Evolutionary conservation across 1,140 invertebrate genomes (phyloP), one percentile per base, ranked within the genome.

Genomic region (Heliothis subflexa): DNA sequence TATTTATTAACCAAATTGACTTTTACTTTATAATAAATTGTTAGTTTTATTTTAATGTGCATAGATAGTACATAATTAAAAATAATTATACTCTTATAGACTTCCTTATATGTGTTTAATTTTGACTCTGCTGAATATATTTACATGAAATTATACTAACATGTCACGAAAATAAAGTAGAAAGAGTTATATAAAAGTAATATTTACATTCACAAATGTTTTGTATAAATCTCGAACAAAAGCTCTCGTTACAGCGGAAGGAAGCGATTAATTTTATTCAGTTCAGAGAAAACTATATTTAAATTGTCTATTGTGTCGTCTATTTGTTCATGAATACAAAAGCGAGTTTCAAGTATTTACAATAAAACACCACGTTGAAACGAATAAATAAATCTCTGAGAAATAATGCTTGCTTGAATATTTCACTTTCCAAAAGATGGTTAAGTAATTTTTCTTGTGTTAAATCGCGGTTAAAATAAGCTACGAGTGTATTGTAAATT

Each of bases 361-460:
- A 54, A 21, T 25, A 13, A 40, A 59, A 73, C 21, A 18, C 9
- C 13, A 70, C 18, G 9, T 25, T 71, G 28, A 40, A 25, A 78
- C 10, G 54, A 52, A 71, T 57, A 52, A 57, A 78, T 66, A 71
- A 66, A 47, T 21, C n/a, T 45, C 52, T 59, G 47, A 54, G 28
- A 49, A 59, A 25, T 50, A 50, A 55, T 61, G 33, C 47, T 61
- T 13, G 61, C n/a, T n/a, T n/a, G 71, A 75, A 28, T 73, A 66
- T 79, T 79, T 71, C 68, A 70, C 54, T 74, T 61, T 52, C 50
- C 13, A 75, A 79, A 79, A 49, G 18, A 12, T 68, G 64, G 11
- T 50, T 66, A 55, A 54, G 52, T 73, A 79, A 74, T 54, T 25
- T 72, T 79, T 79, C 62, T 62, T 72, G 75, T 72, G 62, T 72